A percentile compares a stretch with the other conserved stretches of the same genome.
These are phyloP conservation scores for Pseudocheirus occidentalis DNA, from an alignment of 2,797 vertebrate species.

Conservation along the genomic window DNA sequence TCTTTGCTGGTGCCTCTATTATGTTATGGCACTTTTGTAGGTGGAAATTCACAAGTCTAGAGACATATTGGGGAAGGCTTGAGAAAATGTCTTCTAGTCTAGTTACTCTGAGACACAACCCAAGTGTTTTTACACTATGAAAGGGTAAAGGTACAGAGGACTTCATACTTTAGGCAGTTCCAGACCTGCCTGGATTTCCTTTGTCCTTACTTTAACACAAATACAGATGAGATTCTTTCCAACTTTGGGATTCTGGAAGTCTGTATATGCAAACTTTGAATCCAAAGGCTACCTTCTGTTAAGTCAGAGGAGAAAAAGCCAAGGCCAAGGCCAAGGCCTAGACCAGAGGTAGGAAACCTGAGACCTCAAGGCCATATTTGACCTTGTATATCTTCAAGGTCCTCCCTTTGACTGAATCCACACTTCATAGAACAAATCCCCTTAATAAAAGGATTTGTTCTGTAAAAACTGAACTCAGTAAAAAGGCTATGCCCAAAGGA, in stretches of 20 bases:
- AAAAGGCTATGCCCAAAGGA: no score
- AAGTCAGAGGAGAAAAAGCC: background rate
- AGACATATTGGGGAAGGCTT: background rate
- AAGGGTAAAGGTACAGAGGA: background rate
- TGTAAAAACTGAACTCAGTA: no score
- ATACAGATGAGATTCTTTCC: background rate
- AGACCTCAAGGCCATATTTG: no score
- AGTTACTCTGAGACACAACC: background rate
- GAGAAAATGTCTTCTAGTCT: background rate
- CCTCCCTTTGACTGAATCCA: no score
- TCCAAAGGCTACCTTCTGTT: background rate
- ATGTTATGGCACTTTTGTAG: background rate
- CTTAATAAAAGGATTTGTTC: no score
- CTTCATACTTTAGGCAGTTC: background rate
- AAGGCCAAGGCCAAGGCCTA: background rate
- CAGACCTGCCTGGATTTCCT: background rate
- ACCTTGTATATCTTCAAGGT: no score
- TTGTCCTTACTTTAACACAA: background rate
- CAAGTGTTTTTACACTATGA: background rate
- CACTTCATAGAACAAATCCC: no score
- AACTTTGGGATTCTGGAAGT: background rate
- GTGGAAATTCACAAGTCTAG: background rate
- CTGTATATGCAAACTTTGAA: background rate
- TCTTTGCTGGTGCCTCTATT: background rate
- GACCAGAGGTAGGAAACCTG: no score